Base-by-base conservation (phyloP, 2,797 vertebrate species). In the Tachyglossus aculeatus region DNA sequence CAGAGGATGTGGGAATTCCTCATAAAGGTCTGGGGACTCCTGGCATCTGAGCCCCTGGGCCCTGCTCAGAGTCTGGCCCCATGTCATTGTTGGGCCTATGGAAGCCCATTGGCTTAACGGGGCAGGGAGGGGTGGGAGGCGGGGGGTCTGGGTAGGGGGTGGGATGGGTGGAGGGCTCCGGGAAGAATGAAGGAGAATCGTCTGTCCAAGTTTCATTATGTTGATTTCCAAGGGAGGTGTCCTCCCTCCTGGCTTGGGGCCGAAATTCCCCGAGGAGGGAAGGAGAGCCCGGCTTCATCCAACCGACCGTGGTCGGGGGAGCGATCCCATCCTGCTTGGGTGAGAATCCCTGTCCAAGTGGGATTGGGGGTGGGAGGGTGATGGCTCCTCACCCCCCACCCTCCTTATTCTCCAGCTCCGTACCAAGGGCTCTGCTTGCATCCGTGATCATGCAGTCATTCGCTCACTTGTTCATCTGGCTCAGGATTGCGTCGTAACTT, bases 401-500 rank as follows among this genome's bases (percentile, higher is more conserved):
- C 78, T 53, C 43, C 71, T 75, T 66, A 73, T 53, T 71, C 24
- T 48, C 82, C 59, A n/a, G n/a, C 75, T 83, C 68, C 59, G n/a
- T n/a, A n/a, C 62, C 73, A 80, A 71, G 82, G 82, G 74, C 82
- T 80, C 75, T 67, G 82, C 82, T 87, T 87, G 82, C 82, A 83
- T 76, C 82, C 81, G 71, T 71, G 76, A 80, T 87, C 76, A 80
- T 63, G 67, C 80, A 71, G 81, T 83, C 76, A n/a, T n/a, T n/a
- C n/a, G n/a, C n/a, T n/a, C n/a, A n/a, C n/a, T n/a, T n/a, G n/a
- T n/a, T n/a, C n/a, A n/a, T n/a, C n/a, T n/a, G 69, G 85, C 85
- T 87, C 85, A 87, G 85, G 85, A 85, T n/a, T 82, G 78, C 57
- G 76, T 65, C 67, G 67, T 87, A 81, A 87, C 76, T 85, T 83